Conservation (phyloP, 23 tunicate genomes). For the Ascidia mentula region DNA sequence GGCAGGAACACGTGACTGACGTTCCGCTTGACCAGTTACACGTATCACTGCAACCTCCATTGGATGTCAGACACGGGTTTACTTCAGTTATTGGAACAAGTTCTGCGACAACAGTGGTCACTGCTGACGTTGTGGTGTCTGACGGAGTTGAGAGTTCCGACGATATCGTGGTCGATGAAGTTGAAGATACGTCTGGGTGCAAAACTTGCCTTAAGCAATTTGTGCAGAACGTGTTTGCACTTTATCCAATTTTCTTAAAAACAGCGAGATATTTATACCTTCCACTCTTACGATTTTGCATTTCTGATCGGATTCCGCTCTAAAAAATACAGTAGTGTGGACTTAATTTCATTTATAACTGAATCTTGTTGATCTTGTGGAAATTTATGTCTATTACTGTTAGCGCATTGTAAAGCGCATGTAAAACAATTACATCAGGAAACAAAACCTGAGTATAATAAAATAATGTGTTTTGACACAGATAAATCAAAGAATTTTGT, state of each 20-base stretch:
- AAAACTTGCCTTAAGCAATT: too few species aligned
- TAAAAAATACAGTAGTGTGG: not conserved
- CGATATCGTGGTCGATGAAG: too few species aligned
- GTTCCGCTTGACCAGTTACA: not conserved
- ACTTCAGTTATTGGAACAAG: not conserved
- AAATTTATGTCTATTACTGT: too few species aligned
- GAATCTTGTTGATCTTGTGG: not conserved
- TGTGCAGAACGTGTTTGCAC: too few species aligned
- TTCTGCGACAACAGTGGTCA: not conserved
- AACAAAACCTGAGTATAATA: too few species aligned
- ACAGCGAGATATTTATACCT: not conserved
- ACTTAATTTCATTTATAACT: not conserved
- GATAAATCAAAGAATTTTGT: too few species aligned
- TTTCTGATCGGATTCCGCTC: not conserved
- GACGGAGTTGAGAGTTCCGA: too few species aligned
- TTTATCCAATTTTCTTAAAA: too few species aligned
- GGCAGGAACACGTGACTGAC: not conserved
- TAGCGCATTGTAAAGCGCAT: too few species aligned
- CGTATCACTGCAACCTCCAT: slow-evolving; percentile 19
- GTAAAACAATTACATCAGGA: too few species aligned
- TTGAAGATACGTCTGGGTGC: too few species aligned
- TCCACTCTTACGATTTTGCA: not conserved
- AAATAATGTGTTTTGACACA: too few species aligned
- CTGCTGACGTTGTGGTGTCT: not conserved
- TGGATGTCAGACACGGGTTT: slow-evolving; percentile 4